Base-by-base conservation (phyloP, 2,888 invertebrate genomes). In the Leuctra nigra region DNA sequence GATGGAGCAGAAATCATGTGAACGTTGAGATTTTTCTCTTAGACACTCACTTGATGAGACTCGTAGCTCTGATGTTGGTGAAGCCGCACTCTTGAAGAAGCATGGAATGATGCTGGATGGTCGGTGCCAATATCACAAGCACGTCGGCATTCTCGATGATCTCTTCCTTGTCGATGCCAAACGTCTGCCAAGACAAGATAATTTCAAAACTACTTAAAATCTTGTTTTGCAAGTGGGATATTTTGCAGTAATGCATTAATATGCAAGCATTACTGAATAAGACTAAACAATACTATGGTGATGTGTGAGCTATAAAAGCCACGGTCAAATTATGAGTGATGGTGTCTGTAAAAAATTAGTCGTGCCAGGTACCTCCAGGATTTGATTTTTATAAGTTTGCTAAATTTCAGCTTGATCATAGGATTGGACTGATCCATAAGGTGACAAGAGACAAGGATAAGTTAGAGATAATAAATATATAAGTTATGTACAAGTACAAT, bases 61-160 rank as follows among this genome's bases (percentile, higher is more conserved):
- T 18, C 18, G 33, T 18, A 13, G 50, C 33, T 20, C 13, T 35
- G 2, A 78, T 66, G 13, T 67, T 61, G 1, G 64, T 59, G 61
- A 83, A 82, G 14, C 81, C 79, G 66, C 81, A 81, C 70, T 86
- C 85, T 61, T 71, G 72, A 13, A 86, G 69, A 44, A 82, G 77
- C 64, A 75, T 74, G 59, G 78, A 78, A 63, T 83, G 81, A 64
- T 84, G 82, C 52, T 79, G 77, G 64, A 84, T 68, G 25, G 78
- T 77, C 22, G 77, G 70, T 1, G 77, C 75, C 63, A 77, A 77
- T 67, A 77, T 74, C 54, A 75, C 75, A n/a, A 85, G 73, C 2
- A 85, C 66, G 67, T 77, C 75, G 1, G 80, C 79, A 62, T 77
- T 73, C 1, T 69, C 60, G 38, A 79, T 71, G 14, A 84, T 79